A percentile compares a stretch with the other conserved stretches of the same genome.
These are phyloP conservation scores for Malacoctenus gilli DNA, from an alignment of 2,797 vertebrate species.

Conservation along the genomic window DNA sequence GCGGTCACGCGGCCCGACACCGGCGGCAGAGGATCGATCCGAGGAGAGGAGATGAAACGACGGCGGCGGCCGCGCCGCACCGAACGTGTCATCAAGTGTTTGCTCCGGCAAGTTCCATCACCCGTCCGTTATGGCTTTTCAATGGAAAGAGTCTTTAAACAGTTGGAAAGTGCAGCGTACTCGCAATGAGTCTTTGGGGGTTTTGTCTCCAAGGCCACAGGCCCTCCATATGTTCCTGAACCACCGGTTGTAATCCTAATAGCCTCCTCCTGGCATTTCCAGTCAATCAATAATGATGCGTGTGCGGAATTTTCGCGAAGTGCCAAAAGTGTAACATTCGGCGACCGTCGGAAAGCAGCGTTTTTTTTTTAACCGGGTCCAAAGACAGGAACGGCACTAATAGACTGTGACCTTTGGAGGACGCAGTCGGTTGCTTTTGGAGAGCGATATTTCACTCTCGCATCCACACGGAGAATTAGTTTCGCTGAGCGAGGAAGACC, in stretches of 20 bases:
- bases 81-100: too few relatives aligned
- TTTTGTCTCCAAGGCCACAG: conserved; percentile 9
- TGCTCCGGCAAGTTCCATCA: too few relatives aligned
- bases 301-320: conserved; percentile 51
- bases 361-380: conserved; percentile 43
- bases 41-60: too few relatives aligned
- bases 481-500: too few relatives aligned
- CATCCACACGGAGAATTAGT: neutral
- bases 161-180: conserved; percentile 1
- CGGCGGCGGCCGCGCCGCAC: too few relatives aligned
- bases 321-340: conserved; percentile 44
- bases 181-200: conserved; percentile 17
- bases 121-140: too few relatives aligned
- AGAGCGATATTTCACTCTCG: conserved; percentile 48
- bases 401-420: conserved; percentile 68
- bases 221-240: conserved; percentile 35
- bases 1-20: too few relatives aligned
- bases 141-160: too few relatives aligned
- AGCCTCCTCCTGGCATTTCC: conserved; percentile 72
- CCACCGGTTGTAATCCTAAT: conserved; percentile 34
- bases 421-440: conserved; percentile 34
- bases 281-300: conserved; percentile 63
- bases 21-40: too few relatives aligned
- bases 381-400: conserved; percentile 19
- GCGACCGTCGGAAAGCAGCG: conserved; percentile 35